A percentile compares a stretch with the other conserved stretches of the same genome.
These are phyloP conservation scores for Leptura quadrifasciata DNA, from an alignment of 2,888 invertebrate genomes.

Conservation along the genomic window DNA sequence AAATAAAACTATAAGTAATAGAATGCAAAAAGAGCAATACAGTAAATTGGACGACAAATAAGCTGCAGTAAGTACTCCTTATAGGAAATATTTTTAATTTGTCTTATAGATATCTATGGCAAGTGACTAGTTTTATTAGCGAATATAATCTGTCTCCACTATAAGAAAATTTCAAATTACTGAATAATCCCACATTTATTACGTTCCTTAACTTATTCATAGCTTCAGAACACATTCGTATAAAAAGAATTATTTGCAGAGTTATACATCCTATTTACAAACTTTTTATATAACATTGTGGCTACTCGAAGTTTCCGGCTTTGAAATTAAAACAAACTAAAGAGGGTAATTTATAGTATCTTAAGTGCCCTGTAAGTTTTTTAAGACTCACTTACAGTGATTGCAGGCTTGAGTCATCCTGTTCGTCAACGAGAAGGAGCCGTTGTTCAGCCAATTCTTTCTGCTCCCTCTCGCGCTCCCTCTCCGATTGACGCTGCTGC, in stretches of 20 bases:
- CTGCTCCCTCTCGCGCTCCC: constrained; percentile 77
- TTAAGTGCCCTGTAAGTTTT: constrained; percentile 3
- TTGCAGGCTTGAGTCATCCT: constrained; percentile 68
- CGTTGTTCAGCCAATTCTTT: constrained; percentile 74
- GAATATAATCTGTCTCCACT: no score
- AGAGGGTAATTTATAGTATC: constrained; percentile 8
- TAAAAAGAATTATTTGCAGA: background rate
- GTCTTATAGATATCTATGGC: no score
- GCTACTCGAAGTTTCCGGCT: background rate
- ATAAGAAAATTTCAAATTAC: no score
- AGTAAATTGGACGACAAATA: no score
- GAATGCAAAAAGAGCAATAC: no score
- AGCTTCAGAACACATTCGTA: background rate
- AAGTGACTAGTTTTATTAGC: no score
- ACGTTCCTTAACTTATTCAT: no score
- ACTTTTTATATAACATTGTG: background rate
- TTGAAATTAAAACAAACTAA: constrained; percentile 2
- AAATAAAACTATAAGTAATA: no score
- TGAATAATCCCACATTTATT: no score
- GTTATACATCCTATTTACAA: constrained; percentile 1
- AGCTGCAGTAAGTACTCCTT: no score
- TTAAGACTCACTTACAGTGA: constrained; percentile 66
- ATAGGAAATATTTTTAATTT: no score
- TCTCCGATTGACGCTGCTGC: constrained; percentile 79
- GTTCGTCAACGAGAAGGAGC: constrained; percentile 56